A percentile compares a stretch with the other conserved stretches of the same genome.
Conservation (phyloP, 2,888 invertebrate species). For the Erpobdella octoculata region DNA sequence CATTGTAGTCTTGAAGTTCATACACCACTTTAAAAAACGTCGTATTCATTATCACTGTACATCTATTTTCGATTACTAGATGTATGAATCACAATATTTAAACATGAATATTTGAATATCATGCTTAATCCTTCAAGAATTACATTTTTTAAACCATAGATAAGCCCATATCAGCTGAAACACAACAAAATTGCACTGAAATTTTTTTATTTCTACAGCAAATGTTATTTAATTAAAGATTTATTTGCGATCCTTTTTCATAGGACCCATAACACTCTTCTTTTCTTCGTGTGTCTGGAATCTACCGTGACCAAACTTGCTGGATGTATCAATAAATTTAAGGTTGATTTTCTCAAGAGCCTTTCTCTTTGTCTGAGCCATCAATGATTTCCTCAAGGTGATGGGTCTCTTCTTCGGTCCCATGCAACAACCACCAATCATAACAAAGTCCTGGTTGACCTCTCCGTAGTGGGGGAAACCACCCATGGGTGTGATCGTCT, state of each 20-base stretch:
- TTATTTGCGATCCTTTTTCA: slow-evolving; percentile 8
- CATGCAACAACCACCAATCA: slow-evolving; percentile 92
- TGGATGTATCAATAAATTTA: slow-evolving; percentile 97
- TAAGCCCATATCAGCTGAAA: too few species aligned
- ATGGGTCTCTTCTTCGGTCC: slow-evolving; percentile 94
- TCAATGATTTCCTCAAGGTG: slow-evolving; percentile 70
- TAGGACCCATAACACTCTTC: slow-evolving; percentile 76
- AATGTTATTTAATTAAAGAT: too few species aligned
- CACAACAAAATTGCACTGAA: too few species aligned
- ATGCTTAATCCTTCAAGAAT: too few species aligned
- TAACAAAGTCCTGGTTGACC: slow-evolving; percentile 95
- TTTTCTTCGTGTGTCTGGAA: slow-evolving; percentile 99
- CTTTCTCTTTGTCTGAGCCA: slow-evolving; percentile 29
- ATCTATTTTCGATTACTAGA: too few species aligned
- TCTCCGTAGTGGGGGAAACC: slow-evolving; percentile 99
- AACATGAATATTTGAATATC: too few species aligned
- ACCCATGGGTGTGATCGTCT: slow-evolving; percentile 97
- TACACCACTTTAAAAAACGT: too few species aligned
- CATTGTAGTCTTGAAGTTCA: too few species aligned
- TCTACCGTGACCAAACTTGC: slow-evolving; percentile 98
- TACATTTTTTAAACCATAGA: too few species aligned
- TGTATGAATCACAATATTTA: too few species aligned
- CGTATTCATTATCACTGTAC: too few species aligned
- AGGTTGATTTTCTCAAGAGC: slow-evolving; percentile 95
- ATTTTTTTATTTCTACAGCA: too few species aligned